phyloP scores from a whole-genome alignment of 2,113 vertebrate genomes.

The Miniopterus natalensis region DNA sequence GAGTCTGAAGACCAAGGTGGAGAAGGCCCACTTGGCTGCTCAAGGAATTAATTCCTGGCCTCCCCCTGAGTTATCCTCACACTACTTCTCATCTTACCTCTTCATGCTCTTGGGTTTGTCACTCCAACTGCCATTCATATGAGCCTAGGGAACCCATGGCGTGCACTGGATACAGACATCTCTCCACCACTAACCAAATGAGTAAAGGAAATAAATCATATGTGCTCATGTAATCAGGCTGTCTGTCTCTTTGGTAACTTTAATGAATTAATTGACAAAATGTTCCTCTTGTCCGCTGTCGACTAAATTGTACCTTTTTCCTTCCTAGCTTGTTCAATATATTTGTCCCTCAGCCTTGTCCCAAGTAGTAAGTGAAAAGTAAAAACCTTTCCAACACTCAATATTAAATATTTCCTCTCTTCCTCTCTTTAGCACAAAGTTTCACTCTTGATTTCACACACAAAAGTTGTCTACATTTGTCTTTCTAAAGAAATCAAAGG shows the following conservation, averaged over 20 bases:
- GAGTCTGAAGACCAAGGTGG: not conserved
- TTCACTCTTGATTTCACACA: constrained; percentile 37
- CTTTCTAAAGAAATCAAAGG: constrained; percentile 30
- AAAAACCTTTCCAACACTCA: constrained; percentile 39
- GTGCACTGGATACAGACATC: not conserved
- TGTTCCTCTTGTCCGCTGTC: not conserved
- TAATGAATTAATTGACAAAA: not conserved
- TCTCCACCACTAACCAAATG: not conserved
- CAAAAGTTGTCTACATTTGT: not conserved
- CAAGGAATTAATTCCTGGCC: not conserved
- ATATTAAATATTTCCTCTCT: constrained; percentile 16
- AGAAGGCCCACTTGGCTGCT: not conserved
- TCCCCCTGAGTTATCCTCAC: not conserved
- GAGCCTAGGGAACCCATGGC: not conserved
- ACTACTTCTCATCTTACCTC: not conserved
- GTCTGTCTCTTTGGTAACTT: not conserved
- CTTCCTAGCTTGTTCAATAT: not conserved
- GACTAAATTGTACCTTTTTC: not conserved
- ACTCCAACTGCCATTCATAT: not conserved
- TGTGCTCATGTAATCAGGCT: not conserved
- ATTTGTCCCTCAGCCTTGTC: not conserved
- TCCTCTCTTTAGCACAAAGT: not conserved
- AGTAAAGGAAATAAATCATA: not conserved
- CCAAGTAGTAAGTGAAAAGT: constrained; percentile 38
- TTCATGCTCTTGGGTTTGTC: not conserved